Evolutionary conservation across 2,797 vertebrate genomes (phyloP).

Genomic region (Phoeniculus purpureus): DNA sequence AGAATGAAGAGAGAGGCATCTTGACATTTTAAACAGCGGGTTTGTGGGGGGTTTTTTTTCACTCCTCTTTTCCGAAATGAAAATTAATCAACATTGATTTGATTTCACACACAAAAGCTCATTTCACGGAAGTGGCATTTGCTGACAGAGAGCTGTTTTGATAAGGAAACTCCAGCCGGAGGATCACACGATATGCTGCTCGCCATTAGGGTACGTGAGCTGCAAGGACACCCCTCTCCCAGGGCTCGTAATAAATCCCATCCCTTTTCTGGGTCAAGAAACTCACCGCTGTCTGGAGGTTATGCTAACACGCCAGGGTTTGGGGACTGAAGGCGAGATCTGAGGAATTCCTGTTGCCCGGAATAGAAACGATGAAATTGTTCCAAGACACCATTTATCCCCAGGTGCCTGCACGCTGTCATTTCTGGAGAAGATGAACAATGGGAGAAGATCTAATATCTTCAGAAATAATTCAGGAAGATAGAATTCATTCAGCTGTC

Average conservation of each 20-base stretch:
- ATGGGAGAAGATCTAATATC: slow-evolving; percentile 67
- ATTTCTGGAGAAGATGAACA: slow-evolving; percentile 64
- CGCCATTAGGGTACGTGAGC: slow-evolving; percentile 6
- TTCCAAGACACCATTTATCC: slow-evolving; percentile 68
- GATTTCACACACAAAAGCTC: slow-evolving; percentile 50
- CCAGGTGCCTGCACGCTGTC: slow-evolving; percentile 67
- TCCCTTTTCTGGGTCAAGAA: slow-evolving; percentile 67
- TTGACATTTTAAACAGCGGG: slow-evolving; percentile 56
- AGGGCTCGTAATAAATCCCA: slow-evolving; percentile 46
- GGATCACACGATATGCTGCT: not conserved
- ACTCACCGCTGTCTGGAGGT: slow-evolving; percentile 60
- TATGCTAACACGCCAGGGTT: slow-evolving; percentile 47
- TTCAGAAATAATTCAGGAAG: slow-evolving; percentile 74
- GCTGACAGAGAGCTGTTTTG: slow-evolving; percentile 5
- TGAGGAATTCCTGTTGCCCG: slow-evolving; percentile 68
- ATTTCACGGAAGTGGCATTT: slow-evolving; percentile 28
- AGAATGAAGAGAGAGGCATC: slow-evolving; percentile 17
- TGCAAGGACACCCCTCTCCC: slow-evolving; percentile 42
- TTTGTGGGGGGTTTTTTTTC: not conserved
- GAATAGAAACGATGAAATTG: slow-evolving; percentile 68
- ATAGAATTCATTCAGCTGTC: slow-evolving; percentile 56
- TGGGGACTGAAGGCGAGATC: slow-evolving; percentile 64
- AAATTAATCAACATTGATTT: slow-evolving; percentile 61
- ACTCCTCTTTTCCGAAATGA: slow-evolving; percentile 8
- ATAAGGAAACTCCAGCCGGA: slow-evolving; percentile 27